Percentiles rank a stretch among this genome's conserved stretches.
Evolutionary conservation across 1,140 invertebrate species (phyloP).

Genomic region (Thaumatotibia leucotreta): DNA sequence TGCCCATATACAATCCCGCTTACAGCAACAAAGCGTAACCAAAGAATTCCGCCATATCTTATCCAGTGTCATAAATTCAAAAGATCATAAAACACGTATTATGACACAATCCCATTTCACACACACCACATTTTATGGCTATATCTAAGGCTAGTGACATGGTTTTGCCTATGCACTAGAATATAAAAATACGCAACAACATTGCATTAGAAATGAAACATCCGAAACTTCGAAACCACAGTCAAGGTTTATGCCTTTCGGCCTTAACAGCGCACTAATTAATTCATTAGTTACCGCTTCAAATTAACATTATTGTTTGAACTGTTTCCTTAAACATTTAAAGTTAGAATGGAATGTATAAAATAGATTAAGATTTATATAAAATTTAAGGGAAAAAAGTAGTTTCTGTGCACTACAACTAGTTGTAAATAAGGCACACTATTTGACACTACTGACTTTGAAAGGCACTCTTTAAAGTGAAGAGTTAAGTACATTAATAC

Average conservation of each 20-base stretch:
- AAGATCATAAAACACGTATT: neutral
- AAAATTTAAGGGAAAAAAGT: neutral
- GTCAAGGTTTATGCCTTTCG: neutral
- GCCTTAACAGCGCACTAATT: neutral
- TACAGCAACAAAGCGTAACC: neutral
- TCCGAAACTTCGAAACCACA: neutral
- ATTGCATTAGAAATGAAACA: constrained; percentile 1
- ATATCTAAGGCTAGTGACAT: constrained; percentile 2
- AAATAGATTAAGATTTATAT: neutral
- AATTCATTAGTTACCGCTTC: neutral
- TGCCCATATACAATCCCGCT: neutral
- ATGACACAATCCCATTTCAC: neutral
- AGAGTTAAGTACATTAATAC: constrained; percentile 24
- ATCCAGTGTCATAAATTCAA: neutral
- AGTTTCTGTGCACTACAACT: constrained; percentile 22
- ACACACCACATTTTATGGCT: constrained; percentile 1
- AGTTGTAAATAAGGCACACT: constrained; percentile 49
- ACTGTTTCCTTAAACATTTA: neutral
- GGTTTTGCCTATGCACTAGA: constrained; percentile 5
- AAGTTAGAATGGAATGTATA: neutral
- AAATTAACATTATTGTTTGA: neutral
- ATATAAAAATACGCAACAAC: constrained; percentile 6
- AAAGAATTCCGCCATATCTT: neutral
- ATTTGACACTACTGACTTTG: constrained; percentile 40
- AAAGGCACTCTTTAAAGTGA: constrained; percentile 13